Evolutionary conservation across 2,797 vertebrate species (phyloP).

Genomic region (Ammospiza maritima): DNA sequence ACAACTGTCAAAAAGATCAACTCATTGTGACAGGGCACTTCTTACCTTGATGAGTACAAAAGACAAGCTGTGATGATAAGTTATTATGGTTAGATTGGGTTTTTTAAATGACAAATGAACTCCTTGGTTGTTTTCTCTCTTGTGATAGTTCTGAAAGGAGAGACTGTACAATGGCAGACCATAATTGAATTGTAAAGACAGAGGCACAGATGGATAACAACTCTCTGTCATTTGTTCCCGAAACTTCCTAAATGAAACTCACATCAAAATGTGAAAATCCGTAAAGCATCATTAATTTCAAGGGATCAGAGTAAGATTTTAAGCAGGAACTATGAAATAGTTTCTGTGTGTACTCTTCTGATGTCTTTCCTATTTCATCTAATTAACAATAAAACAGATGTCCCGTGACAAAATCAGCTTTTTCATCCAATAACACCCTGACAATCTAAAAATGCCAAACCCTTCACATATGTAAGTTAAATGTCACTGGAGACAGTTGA

Average conservation of each 20-base stretch:
- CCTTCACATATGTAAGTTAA: conserved; percentile 77
- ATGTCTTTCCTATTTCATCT: conserved; percentile 73
- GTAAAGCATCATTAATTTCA: conserved; percentile 72
- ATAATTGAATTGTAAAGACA: conserved; percentile 69
- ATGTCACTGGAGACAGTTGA: conserved; percentile 76
- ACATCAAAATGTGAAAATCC: conserved; percentile 70
- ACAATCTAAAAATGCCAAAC: conserved; percentile 78
- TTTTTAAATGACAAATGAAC: conserved; percentile 2
- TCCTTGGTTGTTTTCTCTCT: conserved; percentile 18
- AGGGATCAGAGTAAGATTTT: conserved; percentile 62
- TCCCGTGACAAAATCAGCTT: conserved; percentile 73
- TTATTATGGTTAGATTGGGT: neutral
- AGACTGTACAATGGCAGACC: conserved; percentile 51
- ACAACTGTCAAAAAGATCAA: neutral
- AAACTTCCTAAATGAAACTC: conserved; percentile 75
- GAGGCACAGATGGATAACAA: conserved; percentile 73
- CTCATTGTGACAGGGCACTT: neutral
- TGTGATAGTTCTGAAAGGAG: conserved; percentile 48
- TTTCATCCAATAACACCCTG: conserved; percentile 72
- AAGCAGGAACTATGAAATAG: conserved; percentile 69
- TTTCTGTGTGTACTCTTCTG: conserved; percentile 68
- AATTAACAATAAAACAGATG: conserved; percentile 82
- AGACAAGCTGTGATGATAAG: neutral
- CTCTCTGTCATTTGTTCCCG: conserved; percentile 66
- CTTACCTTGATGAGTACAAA: neutral